These are phyloP conservation scores for Gari tellinella DNA, from an alignment of 2,888 invertebrate genomes.

Conservation along the genomic window DNA sequence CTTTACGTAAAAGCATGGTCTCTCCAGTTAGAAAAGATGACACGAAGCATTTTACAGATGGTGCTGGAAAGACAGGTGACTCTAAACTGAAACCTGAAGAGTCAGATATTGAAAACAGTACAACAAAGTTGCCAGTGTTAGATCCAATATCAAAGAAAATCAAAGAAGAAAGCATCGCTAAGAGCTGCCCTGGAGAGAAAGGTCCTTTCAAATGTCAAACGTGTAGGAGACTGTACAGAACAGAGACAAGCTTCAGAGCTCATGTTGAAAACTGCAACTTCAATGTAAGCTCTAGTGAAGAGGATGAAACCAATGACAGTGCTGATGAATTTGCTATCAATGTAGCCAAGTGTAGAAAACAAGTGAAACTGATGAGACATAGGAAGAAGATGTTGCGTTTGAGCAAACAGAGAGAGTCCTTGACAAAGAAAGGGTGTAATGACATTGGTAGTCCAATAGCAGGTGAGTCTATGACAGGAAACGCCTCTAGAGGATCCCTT, in stretches of 20 bases:
- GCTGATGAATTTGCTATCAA: too few species aligned
- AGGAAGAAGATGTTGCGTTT: neutral
- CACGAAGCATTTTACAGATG: neutral
- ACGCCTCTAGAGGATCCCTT: slow-evolving; percentile 43
- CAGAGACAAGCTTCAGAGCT: slow-evolving; percentile 82
- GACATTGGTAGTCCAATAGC: neutral
- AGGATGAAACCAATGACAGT: slow-evolving; percentile 61
- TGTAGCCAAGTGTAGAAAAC: too few species aligned
- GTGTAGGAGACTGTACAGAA: slow-evolving; percentile 89
- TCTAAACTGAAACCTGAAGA: too few species aligned
- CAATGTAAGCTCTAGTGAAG: slow-evolving; percentile 83
- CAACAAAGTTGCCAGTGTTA: slow-evolving; percentile 69
- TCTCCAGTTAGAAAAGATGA: slow-evolving; percentile 25
- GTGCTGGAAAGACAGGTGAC: too few species aligned
- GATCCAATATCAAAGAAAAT: slow-evolving; percentile 86
- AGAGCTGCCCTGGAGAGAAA: slow-evolving; percentile 78
- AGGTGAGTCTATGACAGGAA: neutral
- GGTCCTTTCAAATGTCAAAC: slow-evolving; percentile 92
- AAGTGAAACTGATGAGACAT: neutral
- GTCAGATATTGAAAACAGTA: neutral
- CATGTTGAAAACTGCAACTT: slow-evolving; percentile 84
- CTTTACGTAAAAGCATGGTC: slow-evolving; percentile 51
- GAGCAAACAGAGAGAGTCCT: neutral
- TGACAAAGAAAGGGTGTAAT: neutral
- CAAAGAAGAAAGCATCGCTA: slow-evolving; percentile 82